Evolutionary conservation across 2,888 invertebrate species (phyloP).

Genomic region (Rotaria magnacalcarata): DNA sequence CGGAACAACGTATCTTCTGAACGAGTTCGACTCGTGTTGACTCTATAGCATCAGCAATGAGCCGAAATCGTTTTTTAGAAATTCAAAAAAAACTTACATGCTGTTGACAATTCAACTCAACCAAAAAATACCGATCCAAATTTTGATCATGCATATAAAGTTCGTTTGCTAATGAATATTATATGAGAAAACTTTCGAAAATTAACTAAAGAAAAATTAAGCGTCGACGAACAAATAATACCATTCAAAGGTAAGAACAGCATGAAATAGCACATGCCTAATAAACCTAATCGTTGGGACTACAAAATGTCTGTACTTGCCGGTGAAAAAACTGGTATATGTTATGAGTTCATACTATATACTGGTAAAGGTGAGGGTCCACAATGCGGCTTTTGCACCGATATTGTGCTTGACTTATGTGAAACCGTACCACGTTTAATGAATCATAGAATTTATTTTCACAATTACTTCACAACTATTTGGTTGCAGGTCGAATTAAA

Average conservation of each 20-base stretch:
- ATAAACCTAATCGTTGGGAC: constrained; percentile 48
- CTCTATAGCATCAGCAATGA: constrained; percentile 39
- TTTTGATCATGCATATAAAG: constrained; percentile 47
- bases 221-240: constrained; percentile 48
- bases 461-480: no score
- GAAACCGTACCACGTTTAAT: no score
- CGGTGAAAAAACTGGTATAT: no score
- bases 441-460: no score
- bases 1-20: no score
- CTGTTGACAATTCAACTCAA: constrained; percentile 47
- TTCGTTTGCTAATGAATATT: constrained; percentile 47
- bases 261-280: constrained; percentile 47
- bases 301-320: constrained; percentile 47
- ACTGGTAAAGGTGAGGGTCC: no score
- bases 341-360: no score
- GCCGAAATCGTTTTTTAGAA: constrained; percentile 46
- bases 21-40: no score
- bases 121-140: constrained; percentile 37
- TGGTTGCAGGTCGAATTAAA: no score
- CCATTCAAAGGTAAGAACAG: constrained; percentile 47
- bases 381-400: no score
- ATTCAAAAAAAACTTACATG: constrained; percentile 47
- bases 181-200: constrained; percentile 44
- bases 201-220: constrained; percentile 41
- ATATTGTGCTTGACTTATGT: no score